These are phyloP conservation scores for Pelmatolapia mariae DNA, from an alignment of 2,113 vertebrate genomes.

Conservation along the genomic window DNA sequence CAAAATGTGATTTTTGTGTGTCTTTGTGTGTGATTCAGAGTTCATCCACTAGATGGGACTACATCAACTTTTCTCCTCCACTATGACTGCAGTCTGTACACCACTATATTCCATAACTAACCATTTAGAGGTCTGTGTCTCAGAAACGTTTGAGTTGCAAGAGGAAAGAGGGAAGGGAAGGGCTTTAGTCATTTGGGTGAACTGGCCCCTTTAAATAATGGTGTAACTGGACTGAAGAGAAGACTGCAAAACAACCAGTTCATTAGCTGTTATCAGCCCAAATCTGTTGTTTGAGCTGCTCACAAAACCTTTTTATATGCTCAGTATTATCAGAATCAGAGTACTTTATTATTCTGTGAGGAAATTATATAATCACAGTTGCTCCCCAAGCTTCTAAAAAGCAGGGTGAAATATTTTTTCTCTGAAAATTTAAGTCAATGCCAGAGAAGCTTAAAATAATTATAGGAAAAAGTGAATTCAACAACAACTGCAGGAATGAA, in stretches of 20 bases:
- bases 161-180: background rate
- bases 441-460: background rate
- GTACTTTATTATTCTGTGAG: background rate
- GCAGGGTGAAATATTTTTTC: accelerated
- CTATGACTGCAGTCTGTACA: background rate
- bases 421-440: background rate
- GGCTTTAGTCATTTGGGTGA: background rate
- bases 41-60: constrained; percentile 3
- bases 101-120: background rate
- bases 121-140: background rate
- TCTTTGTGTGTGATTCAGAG: background rate
- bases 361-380: background rate
- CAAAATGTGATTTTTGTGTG: background rate
- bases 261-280: background rate
- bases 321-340: background rate
- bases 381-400: background rate
- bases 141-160: background rate
- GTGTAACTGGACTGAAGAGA: background rate
- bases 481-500: background rate
- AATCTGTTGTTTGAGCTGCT: background rate
- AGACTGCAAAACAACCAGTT: background rate
- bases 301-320: background rate
- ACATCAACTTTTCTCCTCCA: background rate
- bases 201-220: background rate
- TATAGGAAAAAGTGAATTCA: background rate